Base-by-base conservation (phyloP, 1,140 invertebrate genomes). In the Lycorma delicatula region DNA sequence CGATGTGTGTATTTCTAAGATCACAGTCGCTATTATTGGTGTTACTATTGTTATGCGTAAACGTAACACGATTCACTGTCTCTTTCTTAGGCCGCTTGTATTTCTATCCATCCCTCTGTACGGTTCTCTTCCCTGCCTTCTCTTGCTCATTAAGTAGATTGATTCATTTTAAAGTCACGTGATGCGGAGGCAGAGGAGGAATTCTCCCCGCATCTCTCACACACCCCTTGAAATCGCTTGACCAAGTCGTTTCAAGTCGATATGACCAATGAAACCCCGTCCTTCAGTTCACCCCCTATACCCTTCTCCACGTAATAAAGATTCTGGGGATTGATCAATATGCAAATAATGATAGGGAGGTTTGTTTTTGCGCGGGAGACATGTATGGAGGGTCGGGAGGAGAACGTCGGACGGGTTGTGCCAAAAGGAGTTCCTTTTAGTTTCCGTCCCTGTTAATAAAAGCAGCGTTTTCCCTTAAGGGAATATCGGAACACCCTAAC, bases 301-400 rank as follows among this genome's bases (percentile, higher is more conserved):
- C 56, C 55, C 46, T 27, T 41, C 56, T 46, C 41, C 56, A 48
- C 58, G 59, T 60, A 62, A 60, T 60, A 58, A 63, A 60, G 61
- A 58, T 59, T 63, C 53, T 58, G 49, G 46, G 31, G 61, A 57
- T 48, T 55, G 59, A 64, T 63, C 61, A 54, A 63, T 63, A 61
- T 61, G 62, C 56, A 63, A 60, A 63, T 65, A 60, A 62, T 61
- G 54, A 60, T 62, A 54, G 58, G 63, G 59, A 55, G 44, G 57
- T 63, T 60, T 63, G 59, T 60, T 63, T 61, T 57, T 51, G 56
- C 44, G 52, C 56, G 18, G 48, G 47, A 48, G 41, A 57, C 55
- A 57, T 44, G 55, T 57, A 50, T 29, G 55, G 28, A 7, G n/a
- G n/a, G n/a, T n/a, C n/a, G n/a, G n/a, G n/a, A n/a, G n/a, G n/a